Percentiles rank a stretch among this genome's conserved stretches.
Conservation (phyloP, 1,140 invertebrate genomes). For the Musca vetustissima region DNA sequence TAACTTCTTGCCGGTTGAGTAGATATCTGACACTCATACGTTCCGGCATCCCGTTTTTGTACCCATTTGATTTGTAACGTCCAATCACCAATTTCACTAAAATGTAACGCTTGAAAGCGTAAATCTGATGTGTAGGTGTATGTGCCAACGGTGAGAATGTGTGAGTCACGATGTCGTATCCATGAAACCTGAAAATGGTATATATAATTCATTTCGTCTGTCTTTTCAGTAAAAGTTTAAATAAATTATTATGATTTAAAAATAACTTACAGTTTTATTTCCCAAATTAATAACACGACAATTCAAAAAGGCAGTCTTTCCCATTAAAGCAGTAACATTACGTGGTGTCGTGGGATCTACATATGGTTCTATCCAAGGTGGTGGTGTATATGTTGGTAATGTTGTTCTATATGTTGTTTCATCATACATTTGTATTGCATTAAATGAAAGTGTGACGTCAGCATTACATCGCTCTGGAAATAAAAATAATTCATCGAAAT, state of each 20-base stretch:
- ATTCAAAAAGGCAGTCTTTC: conserved; percentile 79
- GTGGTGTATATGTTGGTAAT: conserved; percentile 43
- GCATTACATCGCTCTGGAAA: too few relatives aligned
- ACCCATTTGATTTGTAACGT: conserved; percentile 91
- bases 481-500: too few relatives aligned
- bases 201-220: too few relatives aligned
- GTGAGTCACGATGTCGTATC: conserved; percentile 85
- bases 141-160: conserved; percentile 83
- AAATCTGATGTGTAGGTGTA: conserved; percentile 91
- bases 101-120: conserved; percentile 82
- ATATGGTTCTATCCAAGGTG: conserved; percentile 62
- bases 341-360: conserved; percentile 66
- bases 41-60: conserved; percentile 82
- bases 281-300: conserved; percentile 79
- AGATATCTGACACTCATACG: conserved; percentile 86
- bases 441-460: too few relatives aligned
- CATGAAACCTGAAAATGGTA: conserved; percentile 67
- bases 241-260: too few relatives aligned
- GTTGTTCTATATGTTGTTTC: conserved; percentile 36
- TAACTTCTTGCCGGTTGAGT: conserved; percentile 78
- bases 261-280: conserved; percentile 77
- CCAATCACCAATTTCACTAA: conserved; percentile 84
- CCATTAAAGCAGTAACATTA: conserved; percentile 73
- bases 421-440: too few relatives aligned
- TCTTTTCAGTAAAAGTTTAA: too few relatives aligned